Percentiles rank a stretch among this genome's conserved stretches.
Conservation (phyloP, 2,797 vertebrate genomes). For the Pristis pectinata region DNA sequence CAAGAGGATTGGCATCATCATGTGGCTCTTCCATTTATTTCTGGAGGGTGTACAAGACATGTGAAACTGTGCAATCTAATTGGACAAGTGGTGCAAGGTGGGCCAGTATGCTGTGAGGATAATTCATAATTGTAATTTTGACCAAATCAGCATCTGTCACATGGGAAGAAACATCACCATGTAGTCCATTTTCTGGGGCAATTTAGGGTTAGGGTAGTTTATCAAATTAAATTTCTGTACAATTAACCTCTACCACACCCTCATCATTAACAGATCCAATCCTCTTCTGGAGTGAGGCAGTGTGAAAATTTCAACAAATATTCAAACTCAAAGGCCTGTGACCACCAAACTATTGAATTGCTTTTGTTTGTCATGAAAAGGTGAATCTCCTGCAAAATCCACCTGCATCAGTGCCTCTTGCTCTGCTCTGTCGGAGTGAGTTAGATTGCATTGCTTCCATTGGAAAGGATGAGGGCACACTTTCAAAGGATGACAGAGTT, state of each 20-base stretch:
- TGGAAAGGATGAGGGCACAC: neutral
- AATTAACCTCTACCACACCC: neutral
- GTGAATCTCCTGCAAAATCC: neutral
- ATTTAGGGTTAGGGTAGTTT: neutral
- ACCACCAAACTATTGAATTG: neutral
- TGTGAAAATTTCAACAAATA: neutral
- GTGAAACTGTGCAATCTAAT: too few relatives aligned
- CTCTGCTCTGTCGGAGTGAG: neutral
- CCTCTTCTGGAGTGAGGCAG: neutral
- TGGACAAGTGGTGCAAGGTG: too few relatives aligned
- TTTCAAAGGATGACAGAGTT: neutral
- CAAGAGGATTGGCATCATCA: too few relatives aligned
- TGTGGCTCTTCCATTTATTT: too few relatives aligned
- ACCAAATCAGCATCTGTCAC: too few relatives aligned
- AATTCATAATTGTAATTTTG: too few relatives aligned
- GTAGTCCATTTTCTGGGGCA: neutral
- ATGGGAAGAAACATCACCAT: too few relatives aligned
- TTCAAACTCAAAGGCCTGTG: neutral
- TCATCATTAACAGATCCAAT: neutral
- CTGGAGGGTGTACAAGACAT: too few relatives aligned
- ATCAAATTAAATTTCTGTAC: neutral
- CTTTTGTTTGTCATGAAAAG: neutral
- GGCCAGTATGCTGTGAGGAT: too few relatives aligned
- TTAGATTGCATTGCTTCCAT: neutral
- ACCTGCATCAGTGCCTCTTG: neutral